Evolutionary conservation across 2,113 vertebrate species (phyloP), one percentile per base, ranked within the genome.

Genomic region (Trichechus manatus): DNA sequence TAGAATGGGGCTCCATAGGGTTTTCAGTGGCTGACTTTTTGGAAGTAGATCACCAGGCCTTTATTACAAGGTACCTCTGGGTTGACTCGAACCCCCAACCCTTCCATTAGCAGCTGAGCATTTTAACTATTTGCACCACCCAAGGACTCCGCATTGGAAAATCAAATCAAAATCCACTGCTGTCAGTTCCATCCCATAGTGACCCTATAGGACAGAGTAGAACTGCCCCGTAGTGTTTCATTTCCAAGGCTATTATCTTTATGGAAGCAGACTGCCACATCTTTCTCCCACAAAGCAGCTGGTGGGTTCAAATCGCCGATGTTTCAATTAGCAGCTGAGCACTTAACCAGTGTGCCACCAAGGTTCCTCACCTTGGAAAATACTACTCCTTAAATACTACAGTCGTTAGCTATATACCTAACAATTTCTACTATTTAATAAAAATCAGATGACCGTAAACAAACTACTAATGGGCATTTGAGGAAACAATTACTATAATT

Each of bases 391-490:
- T 75, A 39, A 31, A 44, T 50, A 75, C 8, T n/a, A 47, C 15
- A 61, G 6, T 13, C 29, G 36, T 92, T 63, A 47, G 2, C 29
- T 84, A 75, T 25, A 27, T 59, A 66, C 36, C 39, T 89, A 85
- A 87, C 13, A 64, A 25, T 50, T 53, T n/a, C 9, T 53, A 33
- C 47, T 80, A n/a, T 63, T 89, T 79, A 87, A 85, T 31, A 79
- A 8, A 50, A 31, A 79, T 59, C 31, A 94, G 47, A 33, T 61
- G 64, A 53, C 5, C 77, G 27, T 87, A 81, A 95, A 94, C 17
- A 64, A 95, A 93, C 3, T 61, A 72, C 39, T 29, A 89, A 44
- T 81, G 15, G 11, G 17, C 31, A 96, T 77, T 85, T 87, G 64
- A 79, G 70, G 27, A 96, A 44, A 74, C 22, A 84, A 72, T 56